Evolutionary conservation across 1,140 invertebrate genomes (phyloP).

Genomic region (Antheraea pernyi): DNA sequence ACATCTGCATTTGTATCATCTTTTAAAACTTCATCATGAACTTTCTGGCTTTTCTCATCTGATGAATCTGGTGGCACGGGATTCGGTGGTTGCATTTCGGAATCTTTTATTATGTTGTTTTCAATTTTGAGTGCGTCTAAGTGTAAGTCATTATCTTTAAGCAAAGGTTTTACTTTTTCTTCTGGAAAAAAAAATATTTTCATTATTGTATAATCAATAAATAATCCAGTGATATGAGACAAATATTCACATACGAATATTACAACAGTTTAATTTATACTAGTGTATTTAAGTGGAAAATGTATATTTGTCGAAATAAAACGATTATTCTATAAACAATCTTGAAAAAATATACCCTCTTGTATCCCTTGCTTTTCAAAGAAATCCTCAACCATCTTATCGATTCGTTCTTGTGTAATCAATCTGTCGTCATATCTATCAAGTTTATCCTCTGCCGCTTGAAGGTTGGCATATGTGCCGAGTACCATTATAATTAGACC

Average conservation of each 20-base stretch:
- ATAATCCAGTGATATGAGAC: no score
- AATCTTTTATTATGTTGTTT: constrained; percentile 52
- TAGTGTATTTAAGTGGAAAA: no score
- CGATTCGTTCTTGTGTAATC: constrained; percentile 65
- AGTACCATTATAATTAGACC: constrained; percentile 91
- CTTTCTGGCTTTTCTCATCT: constrained; percentile 37
- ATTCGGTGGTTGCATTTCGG: constrained; percentile 70
- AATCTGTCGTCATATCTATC: constrained; percentile 58
- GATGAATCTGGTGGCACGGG: constrained; percentile 66
- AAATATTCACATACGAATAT: no score
- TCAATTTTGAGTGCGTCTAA: constrained; percentile 26
- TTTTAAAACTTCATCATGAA: constrained; percentile 22
- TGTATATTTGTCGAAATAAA: no score
- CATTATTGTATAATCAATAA: no score
- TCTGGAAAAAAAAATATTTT: constrained; percentile 10
- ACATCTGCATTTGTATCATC: constrained; percentile 13
- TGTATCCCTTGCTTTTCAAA: constrained; percentile 54
- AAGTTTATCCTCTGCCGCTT: constrained; percentile 81
- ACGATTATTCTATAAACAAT: no score
- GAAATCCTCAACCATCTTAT: constrained; percentile 71
- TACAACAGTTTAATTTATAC: no score
- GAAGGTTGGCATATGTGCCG: constrained; percentile 92
- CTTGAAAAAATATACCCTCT: constrained; percentile 33
- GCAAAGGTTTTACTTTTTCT: constrained; percentile 27
- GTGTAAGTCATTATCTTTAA: constrained; percentile 17